Evolutionary conservation across 2,797 vertebrate species (phyloP), one percentile per base, ranked within the genome.

Genomic region (Sebastes flavidus): DNA sequence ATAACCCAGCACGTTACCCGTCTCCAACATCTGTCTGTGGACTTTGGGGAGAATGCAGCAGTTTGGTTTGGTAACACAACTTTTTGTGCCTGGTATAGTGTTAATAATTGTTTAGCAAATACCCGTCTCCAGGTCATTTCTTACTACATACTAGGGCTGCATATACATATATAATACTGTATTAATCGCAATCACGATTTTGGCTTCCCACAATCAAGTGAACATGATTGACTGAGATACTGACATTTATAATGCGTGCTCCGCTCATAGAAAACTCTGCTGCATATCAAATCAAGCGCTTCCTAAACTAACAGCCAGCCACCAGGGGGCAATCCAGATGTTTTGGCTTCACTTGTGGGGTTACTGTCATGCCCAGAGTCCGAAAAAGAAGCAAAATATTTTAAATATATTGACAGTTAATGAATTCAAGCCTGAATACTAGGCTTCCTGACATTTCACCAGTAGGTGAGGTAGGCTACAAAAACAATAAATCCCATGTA

Each of bases 1-100:
- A 14, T 56, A 58, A 54, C 32, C 36, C 80, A 70, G 72, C 36
- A 52, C n/a, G 24, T 62, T 60, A 29, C 16, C 55, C 42, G 78
- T 74, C 63, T 74, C 42, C 59, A 54, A 30, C 38, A 20, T 73
- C 74, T 66, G 59, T 71, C 61, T 69, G 46, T 52, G 3, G 42
- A 0, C 42, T 49, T 49, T 49, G 42, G 42, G 42, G 16, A 49
- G 3, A 18, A 1, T 49, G 42, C 7, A 18, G 46, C 46, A 52
- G 18, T n/a, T 52, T 46, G 42, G 42, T 16, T 46, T 52, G 18
- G 46, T 52, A 9, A 52, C 18, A 20, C 46, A 52, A 52, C 46
- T n/a, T 52, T n/a, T n/a, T 20, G 46, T 52, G 18, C 3, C 18
- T 49, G 42, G 16, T n/a, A 36, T 42, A 46, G 38, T 42, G 38